phyloP scores from a whole-genome alignment of 2,888 invertebrate species.

The Fissipunctia ypsillon region DNA sequence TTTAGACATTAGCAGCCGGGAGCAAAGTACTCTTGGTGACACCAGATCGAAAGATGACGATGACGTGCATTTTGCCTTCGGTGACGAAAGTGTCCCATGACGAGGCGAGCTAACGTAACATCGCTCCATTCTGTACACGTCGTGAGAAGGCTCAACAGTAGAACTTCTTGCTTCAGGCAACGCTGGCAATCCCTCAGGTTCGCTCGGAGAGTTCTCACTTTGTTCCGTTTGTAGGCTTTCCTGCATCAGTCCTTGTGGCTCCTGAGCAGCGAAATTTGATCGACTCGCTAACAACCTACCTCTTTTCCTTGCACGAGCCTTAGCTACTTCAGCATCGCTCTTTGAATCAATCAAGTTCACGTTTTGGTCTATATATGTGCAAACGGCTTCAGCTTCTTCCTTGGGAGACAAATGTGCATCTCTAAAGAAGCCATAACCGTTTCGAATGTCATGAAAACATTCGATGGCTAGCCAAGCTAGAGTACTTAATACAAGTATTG shows the following conservation, averaged over 20 bases:
- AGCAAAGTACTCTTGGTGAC: conserved; percentile 79
- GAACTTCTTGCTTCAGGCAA: conserved; percentile 75
- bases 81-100: conserved; percentile 76
- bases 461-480: conserved; percentile 82
- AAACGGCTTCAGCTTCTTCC: conserved; percentile 83
- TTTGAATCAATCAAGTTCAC: conserved; percentile 75
- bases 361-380: conserved; percentile 82
- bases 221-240: conserved; percentile 55
- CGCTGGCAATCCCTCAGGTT: conserved; percentile 75
- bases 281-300: conserved; percentile 74
- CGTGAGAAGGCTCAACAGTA: conserved; percentile 64
- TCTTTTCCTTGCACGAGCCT: conserved; percentile 78
- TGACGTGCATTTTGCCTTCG: conserved; percentile 72
- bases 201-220: conserved; percentile 67
- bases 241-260: conserved; percentile 78
- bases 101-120: conserved; percentile 80
- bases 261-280: conserved; percentile 78
- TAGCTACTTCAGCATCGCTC: conserved; percentile 78
- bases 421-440: conserved; percentile 85
- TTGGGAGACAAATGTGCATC: conserved; percentile 82
- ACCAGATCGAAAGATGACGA: conserved; percentile 75
- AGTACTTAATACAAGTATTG: conserved; percentile 78
- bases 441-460: conserved; percentile 82
- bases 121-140: conserved; percentile 78
- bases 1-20: conserved; percentile 75